These are phyloP conservation scores for Corythornis madagascariensis DNA, from an alignment of 2,113 vertebrate genomes.

Conservation along the genomic window DNA sequence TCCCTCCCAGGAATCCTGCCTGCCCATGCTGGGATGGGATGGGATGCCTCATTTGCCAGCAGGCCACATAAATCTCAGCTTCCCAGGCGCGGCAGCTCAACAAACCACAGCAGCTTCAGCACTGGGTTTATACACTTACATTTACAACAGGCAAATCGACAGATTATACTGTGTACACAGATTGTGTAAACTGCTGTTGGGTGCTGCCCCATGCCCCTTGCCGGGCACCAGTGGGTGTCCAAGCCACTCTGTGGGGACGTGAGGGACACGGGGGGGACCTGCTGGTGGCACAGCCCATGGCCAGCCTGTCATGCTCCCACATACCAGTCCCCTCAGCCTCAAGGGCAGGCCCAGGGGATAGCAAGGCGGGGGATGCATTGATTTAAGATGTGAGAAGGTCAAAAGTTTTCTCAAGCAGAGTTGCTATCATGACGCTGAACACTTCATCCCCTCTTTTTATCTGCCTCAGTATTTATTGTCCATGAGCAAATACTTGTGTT, in stretches of 20 bases:
- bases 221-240: fast-evolving
- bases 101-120: background rate
- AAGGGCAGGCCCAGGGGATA: background rate
- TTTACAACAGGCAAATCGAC: constrained; percentile 28
- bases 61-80: background rate
- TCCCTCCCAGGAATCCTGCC: background rate
- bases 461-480: constrained; percentile 73
- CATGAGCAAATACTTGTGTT: constrained; percentile 78
- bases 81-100: background rate
- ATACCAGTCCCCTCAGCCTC: background rate
- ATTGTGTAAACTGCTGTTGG: constrained; percentile 15
- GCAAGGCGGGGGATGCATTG: fast-evolving
- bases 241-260: background rate
- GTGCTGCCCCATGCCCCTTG: background rate
- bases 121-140: background rate
- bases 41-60: fast-evolving
- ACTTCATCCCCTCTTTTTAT: constrained; percentile 65
- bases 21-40: fast-evolving
- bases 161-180: constrained; percentile 39
- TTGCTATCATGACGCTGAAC: constrained; percentile 43
- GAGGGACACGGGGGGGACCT: background rate
- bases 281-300: background rate
- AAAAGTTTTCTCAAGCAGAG: constrained; percentile 57
- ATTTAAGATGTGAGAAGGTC: constrained; percentile 71
- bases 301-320: fast-evolving